phyloP scores from a whole-genome alignment of 2,797 vertebrate genomes.

The Etheostoma perlongum region DNA sequence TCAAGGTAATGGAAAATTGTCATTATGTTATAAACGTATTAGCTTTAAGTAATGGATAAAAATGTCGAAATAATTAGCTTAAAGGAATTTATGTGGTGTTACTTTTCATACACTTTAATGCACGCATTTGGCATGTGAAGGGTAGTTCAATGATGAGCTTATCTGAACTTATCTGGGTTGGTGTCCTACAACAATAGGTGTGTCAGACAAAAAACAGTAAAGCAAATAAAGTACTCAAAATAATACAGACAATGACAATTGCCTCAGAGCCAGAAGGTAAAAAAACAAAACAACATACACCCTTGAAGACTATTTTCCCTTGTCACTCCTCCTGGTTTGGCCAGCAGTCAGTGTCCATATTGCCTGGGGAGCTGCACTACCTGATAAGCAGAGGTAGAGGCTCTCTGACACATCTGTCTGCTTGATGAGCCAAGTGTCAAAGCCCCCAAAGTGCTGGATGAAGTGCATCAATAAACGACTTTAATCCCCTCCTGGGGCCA shows the following conservation, averaged over 20 bases:
- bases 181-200: background rate
- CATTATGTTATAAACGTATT: too few species aligned
- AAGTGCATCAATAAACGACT: conserved; percentile 86
- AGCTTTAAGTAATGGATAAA: too few species aligned
- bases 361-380: conserved; percentile 76
- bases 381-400: conserved; percentile 79
- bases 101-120: background rate
- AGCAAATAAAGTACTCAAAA: conserved; percentile 22
- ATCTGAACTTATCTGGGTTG: background rate
- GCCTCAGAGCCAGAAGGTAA: conserved; percentile 14
- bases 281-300: conserved; percentile 32
- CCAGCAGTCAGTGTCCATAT: conserved; percentile 67
- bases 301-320: conserved; percentile 52
- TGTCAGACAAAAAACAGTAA: background rate
- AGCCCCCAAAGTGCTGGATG: conserved; percentile 82
- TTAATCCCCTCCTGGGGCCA: conserved; percentile 85
- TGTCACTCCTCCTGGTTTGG: conserved; percentile 60
- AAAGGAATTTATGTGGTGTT: background rate
- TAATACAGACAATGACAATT: conserved; percentile 20
- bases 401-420: conserved; percentile 84
- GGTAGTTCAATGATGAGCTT: background rate
- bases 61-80: too few species aligned
- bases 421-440: conserved; percentile 85
- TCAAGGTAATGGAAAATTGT: background rate
- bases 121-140: accelerated